phyloP scores from a whole-genome alignment of 2,888 invertebrate genomes.

The Oxytorus armatus region DNA sequence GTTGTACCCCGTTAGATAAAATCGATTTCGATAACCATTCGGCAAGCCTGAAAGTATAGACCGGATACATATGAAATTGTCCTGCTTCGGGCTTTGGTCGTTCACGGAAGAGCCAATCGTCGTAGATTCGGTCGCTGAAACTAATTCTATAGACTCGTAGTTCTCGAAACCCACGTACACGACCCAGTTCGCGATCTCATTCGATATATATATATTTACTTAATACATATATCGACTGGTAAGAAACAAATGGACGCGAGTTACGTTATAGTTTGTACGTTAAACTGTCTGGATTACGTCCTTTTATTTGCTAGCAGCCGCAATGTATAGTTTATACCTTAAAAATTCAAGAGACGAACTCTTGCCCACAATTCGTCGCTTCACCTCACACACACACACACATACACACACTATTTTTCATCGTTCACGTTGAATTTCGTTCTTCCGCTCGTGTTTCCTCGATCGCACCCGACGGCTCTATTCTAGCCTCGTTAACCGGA shows the following conservation, averaged over 20 bases:
- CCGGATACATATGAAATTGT: conserved; percentile 8
- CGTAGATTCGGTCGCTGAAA: conserved; percentile 21
- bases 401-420: conserved; percentile 5
- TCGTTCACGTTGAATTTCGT: conserved; percentile 35
- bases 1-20: conserved; percentile 40
- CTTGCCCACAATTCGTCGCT: conserved; percentile 28
- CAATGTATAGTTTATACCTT: conserved; percentile 27
- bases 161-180: conserved; percentile 54
- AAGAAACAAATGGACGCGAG: conserved; percentile 11
- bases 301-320: background rate
- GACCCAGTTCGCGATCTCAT: conserved; percentile 53
- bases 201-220: conserved; percentile 21
- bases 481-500: conserved; percentile 32
- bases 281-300: background rate
- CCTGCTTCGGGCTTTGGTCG: conserved; percentile 23
- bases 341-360: conserved; percentile 53
- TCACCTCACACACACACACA: conserved; percentile 12
- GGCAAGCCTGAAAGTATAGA: conserved; percentile 11
- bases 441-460: conserved; percentile 31
- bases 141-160: conserved; percentile 37
- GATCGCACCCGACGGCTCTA: conserved; percentile 31
- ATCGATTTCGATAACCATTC: conserved; percentile 61
- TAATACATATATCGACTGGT: conserved; percentile 1
- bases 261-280: background rate
- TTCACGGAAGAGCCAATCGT: conserved; percentile 41